Evolutionary conservation across 2,797 vertebrate genomes (phyloP).

Genomic region (Pangasius sanitwongsei): DNA sequence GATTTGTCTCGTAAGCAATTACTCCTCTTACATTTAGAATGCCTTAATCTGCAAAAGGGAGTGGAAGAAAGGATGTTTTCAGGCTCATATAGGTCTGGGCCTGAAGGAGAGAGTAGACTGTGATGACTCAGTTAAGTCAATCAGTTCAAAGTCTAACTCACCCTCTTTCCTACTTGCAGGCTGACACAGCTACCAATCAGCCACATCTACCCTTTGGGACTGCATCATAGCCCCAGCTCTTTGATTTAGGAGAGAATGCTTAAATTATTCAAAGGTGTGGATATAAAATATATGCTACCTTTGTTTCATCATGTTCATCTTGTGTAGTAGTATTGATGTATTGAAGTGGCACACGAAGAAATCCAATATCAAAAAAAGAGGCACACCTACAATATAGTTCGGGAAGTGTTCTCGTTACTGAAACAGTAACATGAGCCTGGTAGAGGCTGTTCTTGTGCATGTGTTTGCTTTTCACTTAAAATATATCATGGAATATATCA

Average conservation of each 20-base stretch:
- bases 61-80: constrained; percentile 35
- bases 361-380: neutral
- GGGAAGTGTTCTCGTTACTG: neutral
- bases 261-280: neutral
- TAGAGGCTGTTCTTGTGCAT: neutral
- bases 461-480: neutral
- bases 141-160: constrained; percentile 38
- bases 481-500: no score
- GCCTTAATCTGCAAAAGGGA: constrained; percentile 44
- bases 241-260: neutral
- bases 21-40: constrained; percentile 16
- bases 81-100: constrained; percentile 46
- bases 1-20: constrained; percentile 37
- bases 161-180: constrained; percentile 13
- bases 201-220: constrained; percentile 20
- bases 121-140: constrained; percentile 48
- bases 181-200: constrained; percentile 42
- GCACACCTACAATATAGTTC: neutral
- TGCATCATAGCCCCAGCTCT: neutral
- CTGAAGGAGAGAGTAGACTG: constrained; percentile 27
- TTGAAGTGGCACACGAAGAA: neutral
- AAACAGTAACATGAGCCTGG: neutral
- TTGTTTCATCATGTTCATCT: neutral
- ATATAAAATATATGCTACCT: neutral
- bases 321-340: neutral